Evolutionary conservation across 2,888 invertebrate species (phyloP), one percentile per base, ranked within the genome.

Genomic region (Drosophila phalerata): DNA sequence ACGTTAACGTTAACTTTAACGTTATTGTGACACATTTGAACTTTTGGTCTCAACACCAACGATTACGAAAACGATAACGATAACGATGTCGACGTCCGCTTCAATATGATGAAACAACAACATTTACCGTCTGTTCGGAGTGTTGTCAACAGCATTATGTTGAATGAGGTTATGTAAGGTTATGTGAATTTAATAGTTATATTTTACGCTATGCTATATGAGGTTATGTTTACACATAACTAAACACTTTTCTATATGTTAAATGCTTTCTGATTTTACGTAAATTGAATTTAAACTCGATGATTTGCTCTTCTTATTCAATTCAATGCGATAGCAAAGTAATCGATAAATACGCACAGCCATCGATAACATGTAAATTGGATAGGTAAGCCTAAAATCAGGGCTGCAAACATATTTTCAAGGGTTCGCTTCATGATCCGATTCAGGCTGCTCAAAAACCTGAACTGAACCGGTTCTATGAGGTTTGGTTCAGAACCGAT

Each of bases 11-110:
- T 65, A 57, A 60, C 64, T 62, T 47, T 78, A 78, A 76, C 63
- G 76, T 58, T 73, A 79, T 79, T 79, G 71, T 71, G 69, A 71
- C 71, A 73, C 68, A 74, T 82, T 79, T 70, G 64, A 61, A 79
- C 80, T 73, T 70, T 73, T 49, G 34, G 42, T 22, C 22, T 8
- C 43, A 43, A 43, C 22, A 22, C 2, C 22, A 43, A 13, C 42
- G 48, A 28, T n/a, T 40, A 38, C 57, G 58, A 42, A 28, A 42
- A 38, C 57, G 57, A 42, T 38, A 49, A 25, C 48, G 19, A 30
- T 30, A 13, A n/a, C 30, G 43, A 30, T 55, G n/a, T 19, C 51
- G 15, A 25, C 15, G 28, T 38, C 25, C 52, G 25, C 11, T 38
- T 11, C 11, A 25, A 25, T 38, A 15, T 52, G 11, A 38, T 11